phyloP scores from a whole-genome alignment of 2,888 invertebrate genomes.

The Meteorus colon region DNA sequence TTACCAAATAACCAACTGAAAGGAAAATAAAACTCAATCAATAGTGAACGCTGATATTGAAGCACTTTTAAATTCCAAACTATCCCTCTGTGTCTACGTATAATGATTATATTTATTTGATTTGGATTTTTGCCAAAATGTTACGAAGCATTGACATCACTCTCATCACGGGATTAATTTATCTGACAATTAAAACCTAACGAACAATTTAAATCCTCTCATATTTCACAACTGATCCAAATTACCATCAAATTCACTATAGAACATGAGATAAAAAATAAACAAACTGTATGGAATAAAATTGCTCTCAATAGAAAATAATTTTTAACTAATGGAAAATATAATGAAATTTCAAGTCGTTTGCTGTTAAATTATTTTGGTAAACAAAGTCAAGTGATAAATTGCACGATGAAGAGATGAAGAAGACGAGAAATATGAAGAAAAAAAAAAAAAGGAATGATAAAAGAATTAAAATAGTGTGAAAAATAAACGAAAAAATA shows the following conservation, averaged over 20 bases:
- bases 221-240: conserved; percentile 18
- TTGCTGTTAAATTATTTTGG: conserved; percentile 37
- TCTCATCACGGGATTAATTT: conserved; percentile 34
- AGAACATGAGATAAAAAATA: not conserved
- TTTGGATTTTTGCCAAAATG: conserved; percentile 12
- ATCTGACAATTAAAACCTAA: conserved; percentile 45
- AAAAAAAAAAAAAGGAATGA: not conserved
- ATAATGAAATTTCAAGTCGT: conserved; percentile 12
- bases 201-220: conserved; percentile 31
- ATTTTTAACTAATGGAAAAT: conserved; percentile 13
- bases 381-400: conserved; percentile 26
- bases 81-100: not conserved
- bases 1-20: conserved; percentile 31
- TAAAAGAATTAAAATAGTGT: not conserved
- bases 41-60: conserved; percentile 20
- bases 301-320: conserved; percentile 4
- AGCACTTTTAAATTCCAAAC: conserved; percentile 1
- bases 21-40: conserved; percentile 36
- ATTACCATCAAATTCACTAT: not conserved
- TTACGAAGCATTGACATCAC: conserved; percentile 22
- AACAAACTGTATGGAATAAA: not conserved
- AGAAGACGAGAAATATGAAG: conserved; percentile 4
- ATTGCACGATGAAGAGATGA: conserved; percentile 20
- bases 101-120: conserved; percentile 12
- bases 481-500: conserved; percentile 9